A percentile compares a stretch with the other conserved stretches of the same genome.
phyloP scores from a whole-genome alignment of 2,797 vertebrate species.

The Acanthopagrus latus region DNA sequence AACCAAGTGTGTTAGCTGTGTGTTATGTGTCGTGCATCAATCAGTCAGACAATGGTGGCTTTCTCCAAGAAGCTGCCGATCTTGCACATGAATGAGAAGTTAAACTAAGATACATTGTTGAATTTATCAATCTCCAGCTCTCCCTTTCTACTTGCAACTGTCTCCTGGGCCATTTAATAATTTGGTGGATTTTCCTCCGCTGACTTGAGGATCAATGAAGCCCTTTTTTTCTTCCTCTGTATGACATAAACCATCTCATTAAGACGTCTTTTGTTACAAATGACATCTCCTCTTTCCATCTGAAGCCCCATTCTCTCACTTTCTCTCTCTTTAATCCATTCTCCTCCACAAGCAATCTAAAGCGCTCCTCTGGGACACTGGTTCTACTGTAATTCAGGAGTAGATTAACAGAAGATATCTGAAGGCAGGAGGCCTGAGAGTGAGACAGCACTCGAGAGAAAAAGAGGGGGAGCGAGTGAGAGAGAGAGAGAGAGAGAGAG shows the following conservation, averaged over 20 bases:
- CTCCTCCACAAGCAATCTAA: slow-evolving; percentile 51
- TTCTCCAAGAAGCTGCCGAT: slow-evolving; percentile 19
- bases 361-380: slow-evolving; percentile 61
- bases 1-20: slow-evolving; percentile 21
- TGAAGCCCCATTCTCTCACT: slow-evolving; percentile 40
- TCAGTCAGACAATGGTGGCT: slow-evolving; percentile 31
- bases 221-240: slow-evolving; percentile 42
- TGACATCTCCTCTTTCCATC: slow-evolving; percentile 55
- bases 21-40: slow-evolving; percentile 36
- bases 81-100: slow-evolving; percentile 39
- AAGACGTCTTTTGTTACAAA: slow-evolving; percentile 67
- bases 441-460: slow-evolving; percentile 49
- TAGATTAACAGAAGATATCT: slow-evolving; percentile 76
- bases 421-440: slow-evolving; percentile 59
- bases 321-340: slow-evolving; percentile 55
- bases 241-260: slow-evolving; percentile 72
- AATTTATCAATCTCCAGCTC: slow-evolving; percentile 23
- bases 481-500: slow-evolving; percentile 41
- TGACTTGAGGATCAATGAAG: slow-evolving; percentile 44
- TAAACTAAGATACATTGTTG: slow-evolving; percentile 23
- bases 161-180: slow-evolving; percentile 32
- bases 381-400: slow-evolving; percentile 72
- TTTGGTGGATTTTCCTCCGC: slow-evolving; percentile 26
- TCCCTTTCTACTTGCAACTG: neutral
- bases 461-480: slow-evolving; percentile 43